Percentiles rank a stretch among this genome's conserved stretches.
Evolutionary conservation across 1,140 invertebrate species (phyloP).

Genomic region (Pogonomyrmex barbatus): DNA sequence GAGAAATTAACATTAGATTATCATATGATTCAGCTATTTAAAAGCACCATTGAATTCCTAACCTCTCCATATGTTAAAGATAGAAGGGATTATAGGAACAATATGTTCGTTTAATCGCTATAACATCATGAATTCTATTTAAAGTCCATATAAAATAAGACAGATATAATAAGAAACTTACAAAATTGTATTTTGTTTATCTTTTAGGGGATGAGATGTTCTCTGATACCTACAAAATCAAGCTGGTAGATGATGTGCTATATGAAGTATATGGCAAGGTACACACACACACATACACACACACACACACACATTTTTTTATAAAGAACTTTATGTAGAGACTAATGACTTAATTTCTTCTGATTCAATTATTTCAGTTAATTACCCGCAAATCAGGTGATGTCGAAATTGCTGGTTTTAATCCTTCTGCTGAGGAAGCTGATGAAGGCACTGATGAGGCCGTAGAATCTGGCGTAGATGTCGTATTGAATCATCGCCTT

Average conservation of each 20-base stretch:
- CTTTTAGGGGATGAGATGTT: constrained; percentile 97
- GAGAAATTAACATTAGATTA: neutral
- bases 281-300: constrained; percentile 30
- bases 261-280: constrained; percentile 98
- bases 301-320: no score
- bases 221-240: constrained; percentile 98
- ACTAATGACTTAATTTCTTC: neutral
- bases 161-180: neutral
- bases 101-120: neutral
- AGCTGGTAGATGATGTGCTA: constrained; percentile 96
- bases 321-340: neutral
- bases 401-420: constrained; percentile 93
- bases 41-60: constrained; percentile 38
- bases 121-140: neutral
- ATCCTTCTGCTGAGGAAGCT: constrained; percentile 96
- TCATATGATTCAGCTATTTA: neutral
- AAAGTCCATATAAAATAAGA: neutral
- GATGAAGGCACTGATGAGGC: constrained; percentile 93
- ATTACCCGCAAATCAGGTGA: constrained; percentile 92
- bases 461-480: constrained; percentile 94
- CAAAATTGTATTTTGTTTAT: constrained; percentile 39
- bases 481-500: constrained; percentile 97
- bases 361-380: constrained; percentile 85
- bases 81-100: neutral
- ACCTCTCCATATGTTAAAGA: constrained; percentile 69